phyloP scores from a whole-genome alignment of 1,140 invertebrate genomes.

The Neelides sp. region DNA sequence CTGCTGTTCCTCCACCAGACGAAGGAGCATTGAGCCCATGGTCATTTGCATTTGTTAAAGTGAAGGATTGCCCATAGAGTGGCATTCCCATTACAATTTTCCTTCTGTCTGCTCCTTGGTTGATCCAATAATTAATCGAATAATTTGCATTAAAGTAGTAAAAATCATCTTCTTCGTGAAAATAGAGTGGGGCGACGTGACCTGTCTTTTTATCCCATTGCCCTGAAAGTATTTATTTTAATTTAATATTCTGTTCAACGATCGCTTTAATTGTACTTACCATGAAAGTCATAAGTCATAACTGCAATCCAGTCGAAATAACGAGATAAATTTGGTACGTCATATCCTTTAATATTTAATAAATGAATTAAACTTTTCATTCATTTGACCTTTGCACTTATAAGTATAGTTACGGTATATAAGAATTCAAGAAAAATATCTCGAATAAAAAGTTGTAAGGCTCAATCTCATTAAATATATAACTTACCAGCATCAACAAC shows the following conservation, averaged over 20 bases:
- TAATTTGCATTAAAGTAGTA: slow-evolving; percentile 37
- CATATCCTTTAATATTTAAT: slow-evolving; percentile 47
- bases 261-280: slow-evolving; percentile 41
- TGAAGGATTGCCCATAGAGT: slow-evolving; percentile 51
- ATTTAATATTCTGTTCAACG: slow-evolving; percentile 14
- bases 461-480: not conserved
- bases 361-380: not conserved
- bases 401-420: no score
- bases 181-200: slow-evolving; percentile 39
- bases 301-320: slow-evolving; percentile 41
- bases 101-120: slow-evolving; percentile 44
- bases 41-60: slow-evolving; percentile 35
- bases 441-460: no score
- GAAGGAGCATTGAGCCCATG: slow-evolving; percentile 45
- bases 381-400: no score
- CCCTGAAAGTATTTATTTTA: slow-evolving; percentile 28
- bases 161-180: slow-evolving; percentile 35
- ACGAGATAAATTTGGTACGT: slow-evolving; percentile 46
- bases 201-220: slow-evolving; percentile 41
- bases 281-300: slow-evolving; percentile 43
- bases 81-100: slow-evolving; percentile 55
- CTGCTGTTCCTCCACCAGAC: slow-evolving; percentile 44
- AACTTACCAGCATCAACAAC: slow-evolving; percentile 56
- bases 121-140: slow-evolving; percentile 46
- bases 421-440: no score